Conservation (phyloP, 2,113 vertebrate genomes). For the Ciconia boyciana region DNA sequence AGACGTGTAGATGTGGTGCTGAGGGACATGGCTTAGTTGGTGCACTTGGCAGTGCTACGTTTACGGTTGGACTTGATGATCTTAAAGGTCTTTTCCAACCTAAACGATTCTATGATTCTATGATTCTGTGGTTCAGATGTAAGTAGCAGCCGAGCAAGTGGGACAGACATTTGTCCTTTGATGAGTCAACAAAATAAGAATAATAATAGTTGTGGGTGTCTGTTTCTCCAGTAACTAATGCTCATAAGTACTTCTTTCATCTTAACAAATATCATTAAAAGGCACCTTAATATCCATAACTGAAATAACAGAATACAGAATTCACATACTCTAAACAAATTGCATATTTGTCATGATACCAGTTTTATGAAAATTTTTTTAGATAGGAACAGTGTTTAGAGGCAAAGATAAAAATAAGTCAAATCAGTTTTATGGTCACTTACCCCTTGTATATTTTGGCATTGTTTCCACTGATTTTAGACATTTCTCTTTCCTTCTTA, state of each 20-base stretch:
- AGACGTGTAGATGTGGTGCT: not conserved
- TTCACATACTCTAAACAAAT: not conserved
- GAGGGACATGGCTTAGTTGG: not conserved
- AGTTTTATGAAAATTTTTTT: not conserved
- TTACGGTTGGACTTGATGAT: not conserved
- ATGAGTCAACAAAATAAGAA: not conserved
- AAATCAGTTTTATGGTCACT: not conserved
- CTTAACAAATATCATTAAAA: not conserved
- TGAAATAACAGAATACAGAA: not conserved
- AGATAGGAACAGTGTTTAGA: not conserved
- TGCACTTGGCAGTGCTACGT: not conserved
- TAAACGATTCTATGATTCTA: not conserved
- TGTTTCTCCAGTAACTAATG: not conserved
- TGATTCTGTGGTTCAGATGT: not conserved
- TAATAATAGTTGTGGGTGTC: not conserved
- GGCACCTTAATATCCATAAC: not conserved
- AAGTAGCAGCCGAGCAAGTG: not conserved
- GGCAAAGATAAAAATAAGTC: not conserved
- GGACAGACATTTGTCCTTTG: not conserved
- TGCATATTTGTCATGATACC: not conserved
- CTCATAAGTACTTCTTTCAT: not conserved
- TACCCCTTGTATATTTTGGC: not conserved
- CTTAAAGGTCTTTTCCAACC: not conserved
- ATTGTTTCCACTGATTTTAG: not conserved
- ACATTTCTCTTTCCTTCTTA: not conserved